These are phyloP conservation scores for Leptoteleia sp. DNA, from an alignment of 1,140 invertebrate genomes.

Conservation along the genomic window DNA sequence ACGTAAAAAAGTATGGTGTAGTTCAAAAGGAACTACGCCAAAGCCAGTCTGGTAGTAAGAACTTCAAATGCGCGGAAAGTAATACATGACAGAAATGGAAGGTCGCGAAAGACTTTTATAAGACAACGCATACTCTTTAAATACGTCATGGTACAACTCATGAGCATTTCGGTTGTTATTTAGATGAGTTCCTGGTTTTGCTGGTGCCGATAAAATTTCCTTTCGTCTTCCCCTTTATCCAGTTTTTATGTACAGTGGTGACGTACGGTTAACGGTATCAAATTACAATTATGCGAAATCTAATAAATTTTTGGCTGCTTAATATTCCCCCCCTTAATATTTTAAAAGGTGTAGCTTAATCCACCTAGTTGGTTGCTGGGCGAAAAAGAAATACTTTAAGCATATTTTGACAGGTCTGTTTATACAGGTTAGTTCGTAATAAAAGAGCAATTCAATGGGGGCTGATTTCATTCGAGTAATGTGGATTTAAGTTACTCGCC, in stretches of 20 bases:
- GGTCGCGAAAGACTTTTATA: slow-evolving; percentile 37
- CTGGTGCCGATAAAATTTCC: too few relatives aligned
- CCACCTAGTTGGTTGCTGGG: slow-evolving; percentile 15
- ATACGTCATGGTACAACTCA: slow-evolving; percentile 6
- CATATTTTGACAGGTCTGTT: slow-evolving; percentile 63
- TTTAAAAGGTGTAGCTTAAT: slow-evolving; percentile 21
- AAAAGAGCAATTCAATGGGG: slow-evolving; percentile 58
- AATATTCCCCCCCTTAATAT: too few relatives aligned
- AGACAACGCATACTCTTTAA: slow-evolving; percentile 38
- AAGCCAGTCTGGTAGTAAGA: too few relatives aligned
- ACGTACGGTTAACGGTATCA: too few relatives aligned
- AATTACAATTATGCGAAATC: too few relatives aligned
- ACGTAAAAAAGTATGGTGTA: too few relatives aligned
- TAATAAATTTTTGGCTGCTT: too few relatives aligned
- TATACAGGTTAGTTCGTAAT: slow-evolving; percentile 44
- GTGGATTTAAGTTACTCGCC: slow-evolving; percentile 35
- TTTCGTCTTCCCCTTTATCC: too few relatives aligned
- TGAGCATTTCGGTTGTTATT: slow-evolving; percentile 11
- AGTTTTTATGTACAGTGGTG: too few relatives aligned
- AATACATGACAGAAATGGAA: slow-evolving; percentile 25
- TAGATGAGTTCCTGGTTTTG: slow-evolving; percentile 10
- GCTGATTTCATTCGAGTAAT: slow-evolving; percentile 46
- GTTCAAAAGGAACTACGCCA: too few relatives aligned
- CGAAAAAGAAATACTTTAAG: slow-evolving; percentile 37
- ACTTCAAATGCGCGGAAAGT: too few relatives aligned